phyloP scores from a whole-genome alignment of 2,888 invertebrate genomes.

The Metalampra italica region DNA sequence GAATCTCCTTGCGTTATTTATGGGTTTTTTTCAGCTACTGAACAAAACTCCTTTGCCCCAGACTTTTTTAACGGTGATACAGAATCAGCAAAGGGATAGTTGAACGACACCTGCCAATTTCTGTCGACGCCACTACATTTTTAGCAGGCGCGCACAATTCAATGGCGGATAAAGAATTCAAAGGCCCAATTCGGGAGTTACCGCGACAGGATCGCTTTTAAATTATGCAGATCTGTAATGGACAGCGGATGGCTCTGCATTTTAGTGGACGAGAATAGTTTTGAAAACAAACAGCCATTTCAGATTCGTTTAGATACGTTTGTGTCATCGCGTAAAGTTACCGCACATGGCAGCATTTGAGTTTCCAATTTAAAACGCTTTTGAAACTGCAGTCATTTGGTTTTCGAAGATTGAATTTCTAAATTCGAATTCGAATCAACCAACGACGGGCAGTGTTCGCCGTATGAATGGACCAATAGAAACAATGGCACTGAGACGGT shows the following conservation, averaged over 20 bases:
- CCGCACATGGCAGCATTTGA: conserved; percentile 8
- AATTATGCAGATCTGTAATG: conserved; percentile 74
- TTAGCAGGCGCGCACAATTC: conserved; percentile 39
- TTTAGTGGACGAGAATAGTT: conserved; percentile 14
- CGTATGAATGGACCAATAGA: conserved; percentile 52
- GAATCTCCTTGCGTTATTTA: conserved; percentile 4
- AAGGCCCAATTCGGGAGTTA: conserved; percentile 46
- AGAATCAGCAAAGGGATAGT: conserved; percentile 34
- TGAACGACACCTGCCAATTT: conserved; percentile 67
- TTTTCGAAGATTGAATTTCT: conserved; percentile 19
- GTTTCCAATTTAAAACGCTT: conserved; percentile 12
- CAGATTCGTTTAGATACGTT: conserved; percentile 9
- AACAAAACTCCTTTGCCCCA: too few species aligned
- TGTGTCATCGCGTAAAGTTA: not conserved
- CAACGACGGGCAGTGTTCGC: conserved; percentile 15
- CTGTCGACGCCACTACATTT: conserved; percentile 42
- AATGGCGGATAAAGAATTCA: conserved; percentile 65
- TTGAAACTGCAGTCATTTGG: not conserved
- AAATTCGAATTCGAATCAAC: conserved; percentile 16
- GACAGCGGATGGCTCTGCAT: conserved; percentile 37
- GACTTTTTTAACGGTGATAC: conserved; percentile 2
- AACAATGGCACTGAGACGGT: conserved; percentile 65
- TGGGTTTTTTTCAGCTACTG: not conserved
- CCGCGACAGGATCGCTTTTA: conserved; percentile 57
- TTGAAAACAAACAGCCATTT: conserved; percentile 10